Base-by-base conservation (phyloP, 2,113 vertebrate genomes). In the Jaculus jaculus region DNA sequence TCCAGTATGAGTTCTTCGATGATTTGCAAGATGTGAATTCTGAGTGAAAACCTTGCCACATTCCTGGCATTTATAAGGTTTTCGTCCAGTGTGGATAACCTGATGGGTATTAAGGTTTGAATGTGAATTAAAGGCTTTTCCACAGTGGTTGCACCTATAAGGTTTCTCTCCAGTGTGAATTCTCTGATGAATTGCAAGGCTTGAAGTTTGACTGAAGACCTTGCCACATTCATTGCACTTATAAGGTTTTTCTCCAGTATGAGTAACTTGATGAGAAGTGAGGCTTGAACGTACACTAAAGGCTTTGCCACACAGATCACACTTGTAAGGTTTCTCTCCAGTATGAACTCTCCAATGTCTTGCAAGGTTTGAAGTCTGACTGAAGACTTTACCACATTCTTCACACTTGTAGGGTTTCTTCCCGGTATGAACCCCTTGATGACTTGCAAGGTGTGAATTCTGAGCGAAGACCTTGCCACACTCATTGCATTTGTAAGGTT, bases 401-500 rank as follows among this genome's bases (percentile, higher is more conserved):
- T 92, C 90, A 81, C 92, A 95, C 8, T 90, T 94, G 0, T 92
- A 96, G 4, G 96, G 94, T 10, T 95, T 96, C 82, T 98, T 61
- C 77, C 96, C 92, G 30, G 78, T 91, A 28, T 93, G 97, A 42
- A 95, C 81, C 32, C 84, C 66, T n/a, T 88, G 94, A 65, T 97
- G 97, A 11, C 94, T 96, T 7, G 97, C 95, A 7, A 97, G 94
- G 74, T 96, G 96, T 28, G 95, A 97, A 34, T 97, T 97, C 16
- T 84, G 82, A 17, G 66, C 96, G 88, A 97, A 97, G 84, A 96
- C 95, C 78, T 96, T 97, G 32, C 95, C 91, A 73, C 91, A 92
- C n/a, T 92, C 95, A 7, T 74, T 61, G 21, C 96, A 96, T 30
- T 94, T 94, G 85, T 97, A 97, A 72, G 95, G 96, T 69, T 96